A percentile compares a stretch with the other conserved stretches of the same genome.
phyloP scores from a whole-genome alignment of 2,797 vertebrate species.

The Esox lucius region DNA sequence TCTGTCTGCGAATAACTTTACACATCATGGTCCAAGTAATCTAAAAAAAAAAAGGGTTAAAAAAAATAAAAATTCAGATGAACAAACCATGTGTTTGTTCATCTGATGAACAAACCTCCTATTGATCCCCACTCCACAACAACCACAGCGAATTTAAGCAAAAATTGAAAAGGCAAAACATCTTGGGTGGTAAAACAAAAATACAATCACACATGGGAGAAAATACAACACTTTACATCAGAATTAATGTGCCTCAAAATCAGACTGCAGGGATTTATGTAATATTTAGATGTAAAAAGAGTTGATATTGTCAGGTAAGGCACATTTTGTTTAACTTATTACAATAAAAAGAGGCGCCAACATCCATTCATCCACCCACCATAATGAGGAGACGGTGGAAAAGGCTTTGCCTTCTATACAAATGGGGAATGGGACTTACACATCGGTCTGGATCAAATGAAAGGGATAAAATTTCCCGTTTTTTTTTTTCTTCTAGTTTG shows the following conservation, averaged over 20 bases:
- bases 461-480: conserved; percentile 3
- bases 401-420: conserved; percentile 75
- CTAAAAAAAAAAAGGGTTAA: not conserved
- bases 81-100: too few relatives aligned
- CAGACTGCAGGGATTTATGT: not conserved
- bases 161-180: conserved; percentile 27
- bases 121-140: conserved; percentile 26
- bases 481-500: conserved; percentile 51
- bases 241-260: conserved; percentile 1
- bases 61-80: conserved; percentile 22
- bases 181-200: conserved; percentile 36
- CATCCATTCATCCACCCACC: conserved; percentile 62
- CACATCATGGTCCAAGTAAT: conserved; percentile 21
- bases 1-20: conserved; percentile 26
- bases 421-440: conserved; percentile 20
- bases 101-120: too few relatives aligned
- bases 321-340: conserved; percentile 85
- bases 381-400: conserved; percentile 71
- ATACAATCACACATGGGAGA: not conserved
- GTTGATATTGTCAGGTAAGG: conserved; percentile 83
- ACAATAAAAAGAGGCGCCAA: conserved; percentile 66
- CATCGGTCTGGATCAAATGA: not conserved
- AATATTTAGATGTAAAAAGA: conserved; percentile 19
- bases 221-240: conserved; percentile 21
- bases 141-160: conserved; percentile 23